Percentiles rank a stretch among this genome's conserved stretches.
Conservation (phyloP, 2,888 invertebrate genomes). For the Amaurobius ferox region DNA sequence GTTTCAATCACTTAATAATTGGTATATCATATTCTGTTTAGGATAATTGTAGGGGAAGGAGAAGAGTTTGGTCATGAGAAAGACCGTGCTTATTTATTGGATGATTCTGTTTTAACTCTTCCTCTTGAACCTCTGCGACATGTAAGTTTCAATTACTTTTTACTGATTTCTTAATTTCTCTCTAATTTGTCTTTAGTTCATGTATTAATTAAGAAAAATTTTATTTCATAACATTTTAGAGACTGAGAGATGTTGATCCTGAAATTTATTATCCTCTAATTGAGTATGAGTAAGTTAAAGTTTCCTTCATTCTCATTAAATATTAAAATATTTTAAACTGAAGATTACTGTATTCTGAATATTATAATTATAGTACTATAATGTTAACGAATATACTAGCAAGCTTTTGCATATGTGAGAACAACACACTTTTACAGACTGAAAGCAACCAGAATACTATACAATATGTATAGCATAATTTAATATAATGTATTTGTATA, state of each 20-base stretch:
- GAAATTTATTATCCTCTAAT: constrained; percentile 89
- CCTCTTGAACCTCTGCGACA: constrained; percentile 83
- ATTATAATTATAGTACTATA: no score
- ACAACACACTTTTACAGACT: no score
- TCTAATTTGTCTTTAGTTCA: not conserved
- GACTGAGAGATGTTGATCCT: constrained; percentile 87
- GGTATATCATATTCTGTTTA: no score
- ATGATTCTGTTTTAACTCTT: constrained; percentile 84
- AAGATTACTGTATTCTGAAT: no score
- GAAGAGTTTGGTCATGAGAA: constrained; percentile 88
- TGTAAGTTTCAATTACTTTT: constrained; percentile 74
- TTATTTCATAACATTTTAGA: constrained; percentile 77
- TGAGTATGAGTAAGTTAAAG: constrained; percentile 80
- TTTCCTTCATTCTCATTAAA: no score
- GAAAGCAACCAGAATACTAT: no score
- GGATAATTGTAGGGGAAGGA: constrained; percentile 90
- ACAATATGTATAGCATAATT: no score
- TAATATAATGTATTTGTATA: no score
- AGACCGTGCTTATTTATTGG: constrained; percentile 85
- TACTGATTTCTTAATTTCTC: not conserved
- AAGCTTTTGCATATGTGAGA: no score
- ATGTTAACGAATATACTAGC: no score
- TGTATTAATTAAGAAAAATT: not conserved
- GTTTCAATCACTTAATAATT: no score
- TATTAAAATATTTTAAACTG: no score